Base-by-base conservation (phyloP, 2,888 invertebrate genomes). In the Calameuta pallipes region DNA sequence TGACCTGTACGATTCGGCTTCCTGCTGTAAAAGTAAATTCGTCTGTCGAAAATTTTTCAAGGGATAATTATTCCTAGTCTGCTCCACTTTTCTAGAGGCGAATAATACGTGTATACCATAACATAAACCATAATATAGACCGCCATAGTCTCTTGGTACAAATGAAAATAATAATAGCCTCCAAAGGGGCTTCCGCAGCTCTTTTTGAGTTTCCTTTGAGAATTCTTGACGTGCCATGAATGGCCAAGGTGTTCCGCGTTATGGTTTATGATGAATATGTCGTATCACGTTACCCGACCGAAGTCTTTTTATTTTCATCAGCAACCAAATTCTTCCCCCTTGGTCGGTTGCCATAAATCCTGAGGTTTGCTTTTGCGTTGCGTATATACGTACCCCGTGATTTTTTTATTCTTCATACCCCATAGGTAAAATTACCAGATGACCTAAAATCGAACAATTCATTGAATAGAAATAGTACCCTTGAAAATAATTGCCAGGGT, bases 241-340 rank as follows among this genome's bases (percentile, higher is more conserved):
- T 89, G 84, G 85, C 83, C 80, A 82, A 85, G 84, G 86, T 85
- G 87, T 87, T 85, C 84, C 80, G 83, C 86, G 87, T 89, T 88
- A 89, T 87, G 88, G 87, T 86, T 88, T 88, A 88, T 89, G 88
- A 89, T 89, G 88, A 89, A 89, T 89, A 87, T 85, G 85, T 85
- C 87, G 88, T 89, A 87, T 89, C 88, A 85, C 81, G 86, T 89
- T 89, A 87, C 88, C 56, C 82, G 82, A 75, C 80, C 81, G 74
- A 82, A 82, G 80, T 33, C 71, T 79, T 84, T 82, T 78, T 78
- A 75, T 77, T 75, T 77, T 77, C 80, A 33, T 34, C 71, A 33
- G 31, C 71, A 33, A 31, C 71, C 71, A n/a, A 33, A 71, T 71
- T 34, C 71, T 4, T 6, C n/a, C 11, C n/a, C 11, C 70, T 36